Conservation (phyloP, 2,888 invertebrate genomes). For the Acleris literana region DNA sequence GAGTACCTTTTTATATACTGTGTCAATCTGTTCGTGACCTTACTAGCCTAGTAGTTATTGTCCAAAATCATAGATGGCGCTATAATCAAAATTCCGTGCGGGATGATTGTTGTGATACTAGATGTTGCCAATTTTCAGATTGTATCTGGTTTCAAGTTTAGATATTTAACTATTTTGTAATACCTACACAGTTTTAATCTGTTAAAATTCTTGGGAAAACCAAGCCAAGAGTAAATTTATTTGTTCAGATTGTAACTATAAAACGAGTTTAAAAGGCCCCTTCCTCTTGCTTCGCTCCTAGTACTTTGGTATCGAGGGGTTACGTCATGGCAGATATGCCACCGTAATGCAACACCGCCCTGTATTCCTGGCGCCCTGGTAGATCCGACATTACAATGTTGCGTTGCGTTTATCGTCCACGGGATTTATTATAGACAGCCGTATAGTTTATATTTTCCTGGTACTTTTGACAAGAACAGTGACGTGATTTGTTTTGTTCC, state of each 20-base stretch:
- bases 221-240: not conserved
- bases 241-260: not conserved
- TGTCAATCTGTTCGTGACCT: too few species aligned
- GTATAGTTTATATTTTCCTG: constrained; percentile 1
- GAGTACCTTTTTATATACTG: too few species aligned
- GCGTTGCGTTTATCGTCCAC: constrained; percentile 3
- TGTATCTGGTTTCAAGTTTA: too few species aligned
- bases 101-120: not conserved
- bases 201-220: too few species aligned
- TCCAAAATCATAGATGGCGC: not conserved
- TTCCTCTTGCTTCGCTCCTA: constrained; percentile 10
- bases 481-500: constrained; percentile 3
- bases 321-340: constrained; percentile 19
- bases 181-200: not conserved
- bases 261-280: not conserved
- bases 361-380: constrained; percentile 19
- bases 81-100: too few species aligned
- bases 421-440: not conserved
- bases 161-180: not conserved
- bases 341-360: constrained; percentile 9
- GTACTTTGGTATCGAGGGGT: constrained; percentile 31
- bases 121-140: constrained; percentile 1
- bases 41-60: not conserved
- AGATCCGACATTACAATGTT: constrained; percentile 27
- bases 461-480: constrained; percentile 17